A percentile compares a stretch with the other conserved stretches of the same genome.
Evolutionary conservation across 2,888 invertebrate species (phyloP).

Genomic region (Phaonia tiefii): DNA sequence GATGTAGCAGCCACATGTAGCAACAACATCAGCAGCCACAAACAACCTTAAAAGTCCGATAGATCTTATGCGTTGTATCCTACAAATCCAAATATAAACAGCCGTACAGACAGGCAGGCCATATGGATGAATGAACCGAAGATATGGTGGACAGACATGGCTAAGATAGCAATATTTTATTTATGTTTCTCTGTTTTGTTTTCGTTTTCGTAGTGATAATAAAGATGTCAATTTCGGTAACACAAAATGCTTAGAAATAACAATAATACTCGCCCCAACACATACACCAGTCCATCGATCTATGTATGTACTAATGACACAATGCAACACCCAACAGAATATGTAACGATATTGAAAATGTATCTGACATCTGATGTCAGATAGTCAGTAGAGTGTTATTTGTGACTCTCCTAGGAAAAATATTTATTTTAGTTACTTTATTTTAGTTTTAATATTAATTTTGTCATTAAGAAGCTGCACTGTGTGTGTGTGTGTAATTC

Average conservation of each 20-base stretch:
- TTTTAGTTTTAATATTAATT: constrained; percentile 34
- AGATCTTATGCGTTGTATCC: neutral
- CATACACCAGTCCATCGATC: neutral
- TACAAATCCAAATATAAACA: constrained; percentile 23
- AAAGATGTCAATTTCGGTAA: constrained; percentile 64
- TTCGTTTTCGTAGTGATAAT: constrained; percentile 55
- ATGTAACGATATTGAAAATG: neutral
- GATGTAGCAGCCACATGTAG: constrained; percentile 20
- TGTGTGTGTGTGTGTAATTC: constrained; percentile 3
- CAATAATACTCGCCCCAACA: no score
- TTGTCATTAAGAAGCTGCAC: constrained; percentile 16
- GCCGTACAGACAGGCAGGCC: neutral
- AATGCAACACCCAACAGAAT: neutral
- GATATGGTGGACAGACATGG: constrained; percentile 5
- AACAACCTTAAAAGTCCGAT: constrained; percentile 6
- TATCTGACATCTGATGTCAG: constrained; percentile 2
- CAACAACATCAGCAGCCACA: constrained; percentile 31
- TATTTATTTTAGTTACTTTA: constrained; percentile 40
- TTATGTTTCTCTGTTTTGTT: constrained; percentile 38
- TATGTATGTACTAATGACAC: neutral
- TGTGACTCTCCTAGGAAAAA: constrained; percentile 26
- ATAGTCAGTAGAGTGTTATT: constrained; percentile 25
- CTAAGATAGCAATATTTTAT: constrained; percentile 41
- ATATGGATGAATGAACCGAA: constrained; percentile 21
- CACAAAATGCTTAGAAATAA: neutral